Evolutionary conservation across 2,113 vertebrate species (phyloP).

Genomic region (Callionymus lyra): DNA sequence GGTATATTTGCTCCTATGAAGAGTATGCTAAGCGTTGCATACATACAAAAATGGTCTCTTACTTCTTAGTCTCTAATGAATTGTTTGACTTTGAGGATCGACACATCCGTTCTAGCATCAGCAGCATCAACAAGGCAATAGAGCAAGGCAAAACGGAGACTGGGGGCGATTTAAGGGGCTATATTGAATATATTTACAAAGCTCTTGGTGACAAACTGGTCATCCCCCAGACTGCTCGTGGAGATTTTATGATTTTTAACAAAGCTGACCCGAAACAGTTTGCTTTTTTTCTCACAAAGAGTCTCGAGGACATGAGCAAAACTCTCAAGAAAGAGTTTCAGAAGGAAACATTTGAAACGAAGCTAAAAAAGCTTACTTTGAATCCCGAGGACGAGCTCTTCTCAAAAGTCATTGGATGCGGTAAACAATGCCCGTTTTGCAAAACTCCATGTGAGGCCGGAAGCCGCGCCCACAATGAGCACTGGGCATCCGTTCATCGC

Average conservation of each 20-base stretch:
- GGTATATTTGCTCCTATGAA: conserved; percentile 38
- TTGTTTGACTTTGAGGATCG: too few species aligned
- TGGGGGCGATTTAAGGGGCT: conserved; percentile 14
- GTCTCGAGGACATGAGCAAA: neutral
- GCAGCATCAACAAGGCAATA: conserved; percentile 1
- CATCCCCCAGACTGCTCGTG: conserved; percentile 5
- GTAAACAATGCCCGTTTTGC: conserved; percentile 62
- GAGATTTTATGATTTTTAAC: conserved; percentile 24
- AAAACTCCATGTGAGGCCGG: conserved; percentile 61
- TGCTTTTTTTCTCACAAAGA: conserved; percentile 7
- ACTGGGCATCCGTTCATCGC: conserved; percentile 38
- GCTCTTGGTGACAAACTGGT: conserved; percentile 15
- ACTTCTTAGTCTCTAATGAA: neutral
- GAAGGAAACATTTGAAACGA: conserved; percentile 3
- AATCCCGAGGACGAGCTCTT: conserved; percentile 53
- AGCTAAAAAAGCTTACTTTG: conserved; percentile 17
- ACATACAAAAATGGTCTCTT: neutral
- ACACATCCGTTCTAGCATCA: too few species aligned
- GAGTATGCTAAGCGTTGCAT: conserved; percentile 39
- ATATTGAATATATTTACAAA: conserved; percentile 7
- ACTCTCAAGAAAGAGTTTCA: conserved; percentile 17
- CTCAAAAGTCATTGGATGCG: conserved; percentile 56
- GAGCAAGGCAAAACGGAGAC: conserved; percentile 8
- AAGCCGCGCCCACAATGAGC: conserved; percentile 31
- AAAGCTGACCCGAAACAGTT: conserved; percentile 18